These are phyloP conservation scores for Apogon talboti DNA, from an alignment of 2,797 vertebrate species.

Conservation along the genomic window DNA sequence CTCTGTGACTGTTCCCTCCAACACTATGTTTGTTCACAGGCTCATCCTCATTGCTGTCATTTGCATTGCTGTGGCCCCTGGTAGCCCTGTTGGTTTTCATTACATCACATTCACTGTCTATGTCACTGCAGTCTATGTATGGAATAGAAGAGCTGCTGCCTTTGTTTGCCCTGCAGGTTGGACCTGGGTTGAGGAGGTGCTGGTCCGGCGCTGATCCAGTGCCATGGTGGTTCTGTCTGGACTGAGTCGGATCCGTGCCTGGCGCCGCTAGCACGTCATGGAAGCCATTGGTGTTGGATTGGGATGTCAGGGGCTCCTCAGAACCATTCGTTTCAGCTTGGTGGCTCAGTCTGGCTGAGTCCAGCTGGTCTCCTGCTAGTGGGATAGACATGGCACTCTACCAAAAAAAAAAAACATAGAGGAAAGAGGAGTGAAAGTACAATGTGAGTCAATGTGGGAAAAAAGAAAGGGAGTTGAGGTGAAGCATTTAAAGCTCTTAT, in stretches of 20 bases:
- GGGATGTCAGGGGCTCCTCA: conserved; percentile 36
- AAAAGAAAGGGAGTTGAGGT: background rate
- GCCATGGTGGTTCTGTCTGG: conserved; percentile 56
- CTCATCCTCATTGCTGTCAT: conserved; percentile 90
- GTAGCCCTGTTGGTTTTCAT: conserved; percentile 82
- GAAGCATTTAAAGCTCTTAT: conserved; percentile 6
- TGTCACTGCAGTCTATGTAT: conserved; percentile 98
- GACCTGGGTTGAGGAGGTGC: conserved; percentile 93
- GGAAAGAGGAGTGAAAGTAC: background rate
- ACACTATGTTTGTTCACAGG: conserved; percentile 65
- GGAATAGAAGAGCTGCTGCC: conserved; percentile 96
- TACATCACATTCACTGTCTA: conserved; percentile 94
- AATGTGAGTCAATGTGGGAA: background rate
- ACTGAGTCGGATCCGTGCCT: conserved; percentile 28
- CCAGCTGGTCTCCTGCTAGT: conserved; percentile 69
- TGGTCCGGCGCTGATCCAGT: conserved; percentile 45
- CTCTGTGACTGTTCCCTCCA: conserved; percentile 14
- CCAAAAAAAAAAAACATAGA: background rate
- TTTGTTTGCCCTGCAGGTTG: conserved; percentile 93
- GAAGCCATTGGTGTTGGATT: conserved; percentile 73
- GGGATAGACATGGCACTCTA: conserved; percentile 59
- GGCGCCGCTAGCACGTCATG: conserved; percentile 59
- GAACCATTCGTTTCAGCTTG: conserved; percentile 55
- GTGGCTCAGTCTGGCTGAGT: conserved; percentile 72
- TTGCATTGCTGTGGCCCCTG: conserved; percentile 88